These are phyloP conservation scores for Drosophila prosaltans DNA, from an alignment of 1,140 invertebrate genomes.

Conservation along the genomic window DNA sequence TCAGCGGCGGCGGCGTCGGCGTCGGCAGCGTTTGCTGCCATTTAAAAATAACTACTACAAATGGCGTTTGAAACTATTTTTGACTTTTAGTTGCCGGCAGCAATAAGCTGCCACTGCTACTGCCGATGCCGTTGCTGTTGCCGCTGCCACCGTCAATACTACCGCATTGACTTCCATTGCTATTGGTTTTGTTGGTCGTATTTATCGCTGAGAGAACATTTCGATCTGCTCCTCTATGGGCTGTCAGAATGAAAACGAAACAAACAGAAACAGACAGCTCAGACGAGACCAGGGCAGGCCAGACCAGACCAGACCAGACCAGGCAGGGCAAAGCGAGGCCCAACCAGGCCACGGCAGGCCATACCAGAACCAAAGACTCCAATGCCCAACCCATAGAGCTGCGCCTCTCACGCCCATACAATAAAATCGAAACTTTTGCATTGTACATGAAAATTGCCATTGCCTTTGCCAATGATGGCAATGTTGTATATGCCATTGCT, in stretches of 20 bases:
- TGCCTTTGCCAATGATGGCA: conserved; percentile 44
- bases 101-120: conserved; percentile 30
- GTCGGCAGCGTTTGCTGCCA: conserved; percentile 23
- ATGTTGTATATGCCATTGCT: conserved; percentile 40
- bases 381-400: neutral
- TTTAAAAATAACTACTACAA: conserved; percentile 68
- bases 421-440: conserved; percentile 82
- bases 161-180: conserved; percentile 48
- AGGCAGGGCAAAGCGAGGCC: neutral
- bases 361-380: neutral
- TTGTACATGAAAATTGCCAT: conserved; percentile 77
- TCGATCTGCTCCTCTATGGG: conserved; percentile 47
- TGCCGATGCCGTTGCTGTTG: conserved; percentile 38
- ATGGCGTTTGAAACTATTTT: conserved; percentile 77
- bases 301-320: neutral
- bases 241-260: conserved; percentile 80
- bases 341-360: conserved; percentile 4
- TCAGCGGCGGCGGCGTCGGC: neutral
- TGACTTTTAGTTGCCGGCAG: conserved; percentile 66
- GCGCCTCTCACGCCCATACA: conserved; percentile 53
- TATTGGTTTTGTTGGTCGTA: conserved; percentile 26
- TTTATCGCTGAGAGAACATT: conserved; percentile 45
- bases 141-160: conserved; percentile 31
- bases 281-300: conserved; percentile 17
- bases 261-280: conserved; percentile 75